phyloP scores from a whole-genome alignment of 1,140 invertebrate genomes.

The Thrips palmi region DNA sequence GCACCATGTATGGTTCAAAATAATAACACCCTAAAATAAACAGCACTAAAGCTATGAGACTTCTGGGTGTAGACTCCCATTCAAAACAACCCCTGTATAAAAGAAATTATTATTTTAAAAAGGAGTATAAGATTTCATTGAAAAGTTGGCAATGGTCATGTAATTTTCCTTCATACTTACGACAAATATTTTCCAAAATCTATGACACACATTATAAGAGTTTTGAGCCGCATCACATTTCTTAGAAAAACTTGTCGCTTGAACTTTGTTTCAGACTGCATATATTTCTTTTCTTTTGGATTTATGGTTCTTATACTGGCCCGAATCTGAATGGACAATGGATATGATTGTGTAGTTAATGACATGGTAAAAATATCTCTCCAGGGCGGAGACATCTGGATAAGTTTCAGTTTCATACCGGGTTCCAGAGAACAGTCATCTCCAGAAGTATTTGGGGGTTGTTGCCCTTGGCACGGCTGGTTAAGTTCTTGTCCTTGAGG shows the following conservation, averaged over 20 bases:
- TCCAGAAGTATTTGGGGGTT: conserved; percentile 81
- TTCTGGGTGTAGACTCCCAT: conserved; percentile 87
- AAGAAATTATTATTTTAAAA: conserved; percentile 8
- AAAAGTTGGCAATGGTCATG: background rate
- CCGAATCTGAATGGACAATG: conserved; percentile 38
- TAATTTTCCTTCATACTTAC: conserved; percentile 33
- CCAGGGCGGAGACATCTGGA: conserved; percentile 1
- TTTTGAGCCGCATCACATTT: conserved; percentile 85
- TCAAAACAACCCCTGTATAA: conserved; percentile 83
- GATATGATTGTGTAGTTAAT: background rate
- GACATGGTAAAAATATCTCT: background rate
- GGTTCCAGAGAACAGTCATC: conserved; percentile 83
- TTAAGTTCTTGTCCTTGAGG: conserved; percentile 90
- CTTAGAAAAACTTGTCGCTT: conserved; percentile 84
- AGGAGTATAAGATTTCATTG: background rate
- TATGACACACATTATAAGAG: conserved; percentile 71
- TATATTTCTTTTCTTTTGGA: conserved; percentile 89
- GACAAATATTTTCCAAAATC: conserved; percentile 83
- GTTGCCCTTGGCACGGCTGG: conserved; percentile 72
- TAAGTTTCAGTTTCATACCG: conserved; percentile 32
- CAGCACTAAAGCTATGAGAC: conserved; percentile 65
- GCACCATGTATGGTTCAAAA: conserved; percentile 78
- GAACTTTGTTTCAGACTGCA: conserved; percentile 87
- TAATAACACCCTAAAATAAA: conserved; percentile 68
- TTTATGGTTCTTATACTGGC: conserved; percentile 83